Conservation (phyloP, 1,140 invertebrate genomes). For the Marisa cornuarietis region DNA sequence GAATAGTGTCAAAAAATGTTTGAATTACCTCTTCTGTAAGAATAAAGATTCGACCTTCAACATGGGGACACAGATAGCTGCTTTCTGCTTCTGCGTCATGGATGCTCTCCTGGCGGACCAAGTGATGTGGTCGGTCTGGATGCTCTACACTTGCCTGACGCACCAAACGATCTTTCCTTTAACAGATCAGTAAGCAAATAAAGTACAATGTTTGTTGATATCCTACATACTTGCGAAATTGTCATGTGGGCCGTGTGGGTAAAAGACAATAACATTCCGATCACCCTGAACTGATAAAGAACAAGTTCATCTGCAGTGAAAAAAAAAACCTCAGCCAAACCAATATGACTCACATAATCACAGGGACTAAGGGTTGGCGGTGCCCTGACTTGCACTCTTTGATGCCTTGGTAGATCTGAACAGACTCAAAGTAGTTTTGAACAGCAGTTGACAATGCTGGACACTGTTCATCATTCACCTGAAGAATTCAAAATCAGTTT, state of each 20-base stretch:
- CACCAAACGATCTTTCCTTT: slow-evolving; percentile 44
- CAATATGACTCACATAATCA: slow-evolving; percentile 41
- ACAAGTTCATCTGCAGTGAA: not conserved
- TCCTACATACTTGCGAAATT: not conserved
- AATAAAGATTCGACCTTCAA: slow-evolving; percentile 52
- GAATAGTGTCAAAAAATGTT: not conserved
- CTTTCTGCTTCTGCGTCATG: slow-evolving; percentile 47
- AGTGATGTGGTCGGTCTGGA: slow-evolving; percentile 12
- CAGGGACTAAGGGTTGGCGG: slow-evolving; percentile 78
- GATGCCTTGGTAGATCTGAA: slow-evolving; percentile 79
- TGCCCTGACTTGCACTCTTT: slow-evolving; percentile 79
- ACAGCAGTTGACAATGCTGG: slow-evolving; percentile 82
- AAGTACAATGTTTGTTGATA: not conserved
- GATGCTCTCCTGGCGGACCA: slow-evolving; percentile 53
- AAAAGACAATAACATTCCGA: not conserved
- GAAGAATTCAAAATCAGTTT: slow-evolving; percentile 8
- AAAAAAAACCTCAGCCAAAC: not conserved
- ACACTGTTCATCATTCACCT: slow-evolving; percentile 84
- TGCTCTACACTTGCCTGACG: slow-evolving; percentile 32
- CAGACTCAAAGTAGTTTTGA: slow-evolving; percentile 89
- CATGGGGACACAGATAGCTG: slow-evolving; percentile 43
- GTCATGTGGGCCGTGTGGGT: not conserved
- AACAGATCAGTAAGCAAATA: slow-evolving; percentile 9
- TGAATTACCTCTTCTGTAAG: slow-evolving; percentile 49
- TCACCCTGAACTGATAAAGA: not conserved